Percentiles rank a stretch among this genome's conserved stretches.
These are phyloP conservation scores for Ceyx margarethae DNA, from an alignment of 2,113 vertebrate species.

Conservation along the genomic window DNA sequence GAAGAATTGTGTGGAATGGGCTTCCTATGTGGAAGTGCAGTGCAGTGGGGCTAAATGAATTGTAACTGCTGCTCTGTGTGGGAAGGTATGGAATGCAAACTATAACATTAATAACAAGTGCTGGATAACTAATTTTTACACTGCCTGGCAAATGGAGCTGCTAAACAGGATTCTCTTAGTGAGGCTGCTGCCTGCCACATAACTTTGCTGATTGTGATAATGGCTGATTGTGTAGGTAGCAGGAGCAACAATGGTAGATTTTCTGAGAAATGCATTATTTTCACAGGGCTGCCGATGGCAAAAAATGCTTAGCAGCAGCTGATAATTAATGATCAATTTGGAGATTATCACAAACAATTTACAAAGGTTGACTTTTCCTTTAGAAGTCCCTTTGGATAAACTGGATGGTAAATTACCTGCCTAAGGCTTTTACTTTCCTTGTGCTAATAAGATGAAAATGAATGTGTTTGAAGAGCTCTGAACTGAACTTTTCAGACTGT, in stretches of 20 bases:
- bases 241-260: slow-evolving; percentile 1
- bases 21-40: background rate
- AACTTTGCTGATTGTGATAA: background rate
- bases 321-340: slow-evolving; percentile 60
- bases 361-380: slow-evolving; percentile 44
- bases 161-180: background rate
- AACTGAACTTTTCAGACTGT: slow-evolving; percentile 36
- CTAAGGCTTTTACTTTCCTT: slow-evolving; percentile 47
- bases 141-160: background rate
- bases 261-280: slow-evolving; percentile 44
- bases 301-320: slow-evolving; percentile 9
- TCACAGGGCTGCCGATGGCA: slow-evolving; percentile 7
- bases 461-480: slow-evolving; percentile 37
- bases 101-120: background rate
- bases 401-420: slow-evolving; percentile 58
- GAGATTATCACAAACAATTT: slow-evolving; percentile 54
- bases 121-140: slow-evolving; percentile 9
- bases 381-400: slow-evolving; percentile 50
- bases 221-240: slow-evolving; percentile 1
- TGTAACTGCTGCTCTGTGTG: background rate
- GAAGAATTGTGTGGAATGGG: background rate
- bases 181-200: background rate
- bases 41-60: slow-evolving; percentile 11
- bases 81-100: background rate
- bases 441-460: slow-evolving; percentile 49